Evolutionary conservation across 1,140 invertebrate genomes (phyloP).

Genomic region (Cydia fagiglandana): DNA sequence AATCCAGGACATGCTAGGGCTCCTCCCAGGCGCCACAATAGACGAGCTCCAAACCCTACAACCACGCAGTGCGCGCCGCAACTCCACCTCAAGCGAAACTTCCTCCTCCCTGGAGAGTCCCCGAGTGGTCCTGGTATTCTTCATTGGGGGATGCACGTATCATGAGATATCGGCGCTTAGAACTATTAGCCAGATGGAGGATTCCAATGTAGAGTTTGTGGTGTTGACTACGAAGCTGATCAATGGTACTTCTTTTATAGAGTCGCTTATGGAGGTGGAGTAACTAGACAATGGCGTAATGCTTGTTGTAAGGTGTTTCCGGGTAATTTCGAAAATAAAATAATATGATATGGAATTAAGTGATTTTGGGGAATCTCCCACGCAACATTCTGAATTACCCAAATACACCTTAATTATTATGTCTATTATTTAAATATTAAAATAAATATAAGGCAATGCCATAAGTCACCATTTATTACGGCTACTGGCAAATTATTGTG

Average conservation of each 20-base stretch:
- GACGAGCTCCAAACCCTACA: conserved; percentile 81
- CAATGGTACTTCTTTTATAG: conserved; percentile 92
- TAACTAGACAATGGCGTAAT: not conserved
- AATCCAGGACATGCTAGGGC: conserved; percentile 81
- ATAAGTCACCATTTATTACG: too few relatives aligned
- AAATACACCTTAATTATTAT: too few relatives aligned
- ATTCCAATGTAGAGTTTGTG: conserved; percentile 94
- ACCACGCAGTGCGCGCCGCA: conserved; percentile 75
- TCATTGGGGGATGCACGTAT: conserved; percentile 97
- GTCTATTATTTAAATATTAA: too few relatives aligned
- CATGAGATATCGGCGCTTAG: conserved; percentile 96
- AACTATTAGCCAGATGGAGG: conserved; percentile 95
- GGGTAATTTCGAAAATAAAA: too few relatives aligned
- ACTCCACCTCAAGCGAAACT: conserved; percentile 83
- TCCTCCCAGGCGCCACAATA: conserved; percentile 81
- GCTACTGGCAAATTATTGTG: not conserved
- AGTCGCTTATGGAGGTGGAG: conserved; percentile 84
- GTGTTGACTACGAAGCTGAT: conserved; percentile 96
- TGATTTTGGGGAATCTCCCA: too few relatives aligned
- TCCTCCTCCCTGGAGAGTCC: conserved; percentile 84
- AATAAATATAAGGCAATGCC: too few relatives aligned
- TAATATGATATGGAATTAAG: too few relatives aligned
- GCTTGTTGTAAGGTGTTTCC: too few relatives aligned
- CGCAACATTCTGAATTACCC: too few relatives aligned
- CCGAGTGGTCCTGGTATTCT: conserved; percentile 94